Evolutionary conservation across 2,888 invertebrate genomes (phyloP).

Genomic region (Archips xylosteana): DNA sequence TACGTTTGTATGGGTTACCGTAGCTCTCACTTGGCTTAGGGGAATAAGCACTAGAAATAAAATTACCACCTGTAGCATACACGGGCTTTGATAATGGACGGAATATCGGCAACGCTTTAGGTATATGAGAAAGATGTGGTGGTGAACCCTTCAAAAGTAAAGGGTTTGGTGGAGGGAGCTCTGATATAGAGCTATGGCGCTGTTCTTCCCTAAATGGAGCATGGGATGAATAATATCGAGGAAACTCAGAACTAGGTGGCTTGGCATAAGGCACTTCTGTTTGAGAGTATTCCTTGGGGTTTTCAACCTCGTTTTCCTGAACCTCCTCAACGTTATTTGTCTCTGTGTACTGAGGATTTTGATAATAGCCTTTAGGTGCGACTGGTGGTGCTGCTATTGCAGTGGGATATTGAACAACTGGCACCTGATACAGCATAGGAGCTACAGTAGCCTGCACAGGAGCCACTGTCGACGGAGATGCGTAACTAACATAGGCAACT

Average conservation of each 20-base stretch:
- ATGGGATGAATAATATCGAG: constrained; percentile 70
- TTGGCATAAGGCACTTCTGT: constrained; percentile 61
- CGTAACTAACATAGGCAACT: constrained; percentile 65
- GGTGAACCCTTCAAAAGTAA: constrained; percentile 66
- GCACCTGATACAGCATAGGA: constrained; percentile 60
- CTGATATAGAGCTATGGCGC: constrained; percentile 58
- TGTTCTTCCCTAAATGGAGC: constrained; percentile 67
- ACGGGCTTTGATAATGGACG: constrained; percentile 71
- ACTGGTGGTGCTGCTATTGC: constrained; percentile 61
- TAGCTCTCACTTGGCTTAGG: constrained; percentile 62
- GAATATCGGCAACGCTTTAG: constrained; percentile 72
- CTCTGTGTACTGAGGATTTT: constrained; percentile 61
- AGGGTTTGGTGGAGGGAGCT: constrained; percentile 72
- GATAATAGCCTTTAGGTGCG: constrained; percentile 63
- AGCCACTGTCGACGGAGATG: constrained; percentile 64
- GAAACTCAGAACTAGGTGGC: constrained; percentile 56
- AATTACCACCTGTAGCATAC: constrained; percentile 61
- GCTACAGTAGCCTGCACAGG: constrained; percentile 56
- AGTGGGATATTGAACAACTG: constrained; percentile 65
- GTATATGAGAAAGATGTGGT: constrained; percentile 70
- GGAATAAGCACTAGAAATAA: constrained; percentile 56
- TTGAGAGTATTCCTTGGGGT: constrained; percentile 63
- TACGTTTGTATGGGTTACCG: constrained; percentile 61
- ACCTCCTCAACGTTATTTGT: constrained; percentile 65
- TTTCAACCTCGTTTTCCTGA: constrained; percentile 60